phyloP scores from a whole-genome alignment of 2,888 invertebrate species.

The Eucera pruinosa region DNA sequence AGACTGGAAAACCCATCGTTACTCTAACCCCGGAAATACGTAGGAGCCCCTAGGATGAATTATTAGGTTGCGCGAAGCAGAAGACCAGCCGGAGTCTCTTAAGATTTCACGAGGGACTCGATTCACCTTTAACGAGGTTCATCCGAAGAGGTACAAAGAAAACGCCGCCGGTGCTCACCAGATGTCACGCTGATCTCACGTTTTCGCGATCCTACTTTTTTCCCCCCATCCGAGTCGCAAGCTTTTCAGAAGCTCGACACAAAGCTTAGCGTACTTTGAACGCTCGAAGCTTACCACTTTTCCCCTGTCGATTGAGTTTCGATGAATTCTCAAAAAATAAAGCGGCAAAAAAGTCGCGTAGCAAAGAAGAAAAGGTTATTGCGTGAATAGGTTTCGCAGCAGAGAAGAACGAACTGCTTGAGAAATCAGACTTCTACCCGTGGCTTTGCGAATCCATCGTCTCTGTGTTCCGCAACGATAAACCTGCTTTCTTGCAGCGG shows the following conservation, averaged over 20 bases:
- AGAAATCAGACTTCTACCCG: slow-evolving; percentile 18
- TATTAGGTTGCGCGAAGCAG: slow-evolving; percentile 55
- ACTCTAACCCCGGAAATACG: slow-evolving; percentile 5
- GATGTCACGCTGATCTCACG: too few relatives aligned
- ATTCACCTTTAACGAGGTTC: slow-evolving; percentile 63
- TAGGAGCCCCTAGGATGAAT: slow-evolving; percentile 53
- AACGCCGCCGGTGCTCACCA: slow-evolving; percentile 4
- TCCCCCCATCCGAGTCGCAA: too few relatives aligned
- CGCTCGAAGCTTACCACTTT: slow-evolving; percentile 9
- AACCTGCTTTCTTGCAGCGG: slow-evolving; percentile 40
- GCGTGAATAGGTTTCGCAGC: neutral
- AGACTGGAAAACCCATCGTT: neutral
- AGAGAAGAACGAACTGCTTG: neutral
- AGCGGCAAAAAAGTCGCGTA: neutral
- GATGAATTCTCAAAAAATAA: neutral
- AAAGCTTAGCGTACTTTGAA: neutral
- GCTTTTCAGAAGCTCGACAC: neutral
- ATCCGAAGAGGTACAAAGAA: slow-evolving; percentile 31
- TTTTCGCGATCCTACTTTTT: too few relatives aligned
- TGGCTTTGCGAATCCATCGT: slow-evolving; percentile 30
- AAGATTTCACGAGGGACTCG: slow-evolving; percentile 66
- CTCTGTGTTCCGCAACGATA: slow-evolving; percentile 40
- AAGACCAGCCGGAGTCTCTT: slow-evolving; percentile 32
- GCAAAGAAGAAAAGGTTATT: neutral
- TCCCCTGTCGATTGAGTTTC: slow-evolving; percentile 2